Evolutionary conservation across 1,140 invertebrate species (phyloP), one percentile per base, ranked within the genome.

Genomic region (Bombus confusus): DNA sequence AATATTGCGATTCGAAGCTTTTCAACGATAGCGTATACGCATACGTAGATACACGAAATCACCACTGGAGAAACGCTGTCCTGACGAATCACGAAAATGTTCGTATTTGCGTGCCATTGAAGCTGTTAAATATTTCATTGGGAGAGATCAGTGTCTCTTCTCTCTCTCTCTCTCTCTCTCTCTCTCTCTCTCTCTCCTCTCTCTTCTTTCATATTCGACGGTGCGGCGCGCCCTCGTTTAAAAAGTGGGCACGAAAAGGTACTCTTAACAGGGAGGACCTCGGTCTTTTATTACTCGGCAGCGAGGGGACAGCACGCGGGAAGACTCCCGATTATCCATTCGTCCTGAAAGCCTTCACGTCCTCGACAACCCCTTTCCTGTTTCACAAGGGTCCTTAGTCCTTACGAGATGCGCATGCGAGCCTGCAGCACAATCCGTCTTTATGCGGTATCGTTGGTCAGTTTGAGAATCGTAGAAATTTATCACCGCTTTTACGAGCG

Each of bases 261-360:
- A 90, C 85, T 83, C 88, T 83, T 71, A 10, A 52, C 41, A 57
- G 37, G 57, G 79, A 87, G 85, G 73, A 85, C 57, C 74, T 59
- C 37, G 81, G 57, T 76, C 78, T 85, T 89, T 90, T 90, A 89
- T 87, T 85, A 79, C 74, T n/a, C 47, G 47, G 15, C 47, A 77
- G 57, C 34, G 62, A 74, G 69, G 37, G 71, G 68, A 52, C 39
- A 59, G 72, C 39, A 86, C 43, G 79, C 86, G 86, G 75, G 83
- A 87, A 88, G 86, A 81, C 83, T 85, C 79, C 79, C 80, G 89
- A 90, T 90, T 90, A 90, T 90, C 89, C 89, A 90, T 90, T 90
- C 88, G 82, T 87, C 83, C 88, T 86, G 80, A 90, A 90, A 81
- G 39, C 68, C 82, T 90, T 85, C 89, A 86, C 86, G 86, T 90